Evolutionary conservation across 2,113 vertebrate genomes (phyloP).

Genomic region (Megaleporinus macrocephalus): DNA sequence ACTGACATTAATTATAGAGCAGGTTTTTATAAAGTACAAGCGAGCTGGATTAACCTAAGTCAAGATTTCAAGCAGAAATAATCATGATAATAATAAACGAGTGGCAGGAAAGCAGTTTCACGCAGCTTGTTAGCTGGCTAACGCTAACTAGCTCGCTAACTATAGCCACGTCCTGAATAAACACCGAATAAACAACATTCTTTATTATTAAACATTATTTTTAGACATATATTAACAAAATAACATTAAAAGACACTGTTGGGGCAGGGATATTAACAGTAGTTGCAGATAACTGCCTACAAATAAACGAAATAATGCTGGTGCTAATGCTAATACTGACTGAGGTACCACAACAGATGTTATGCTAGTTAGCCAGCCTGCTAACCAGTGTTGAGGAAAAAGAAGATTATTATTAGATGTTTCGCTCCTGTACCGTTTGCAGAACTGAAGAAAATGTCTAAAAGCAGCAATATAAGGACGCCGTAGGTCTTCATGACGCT

Average conservation of each 20-base stretch:
- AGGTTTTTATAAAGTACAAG: too few relatives aligned
- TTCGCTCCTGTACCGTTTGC: slow-evolving; percentile 72
- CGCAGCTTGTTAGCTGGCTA: too few relatives aligned
- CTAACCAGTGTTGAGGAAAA: neutral
- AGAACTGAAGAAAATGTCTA: slow-evolving; percentile 65
- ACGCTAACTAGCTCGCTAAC: neutral
- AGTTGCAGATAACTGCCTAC: neutral
- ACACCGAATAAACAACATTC: neutral
- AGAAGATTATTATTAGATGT: neutral
- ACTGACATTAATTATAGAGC: too few relatives aligned
- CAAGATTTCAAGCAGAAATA: too few relatives aligned
- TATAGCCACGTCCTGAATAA: neutral
- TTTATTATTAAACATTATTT: neutral
- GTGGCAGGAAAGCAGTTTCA: too few relatives aligned
- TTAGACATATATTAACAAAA: neutral
- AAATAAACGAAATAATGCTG: neutral
- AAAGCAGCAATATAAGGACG: slow-evolving; percentile 63
- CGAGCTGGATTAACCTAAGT: too few relatives aligned
- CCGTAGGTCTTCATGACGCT: slow-evolving; percentile 66
- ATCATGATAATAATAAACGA: too few relatives aligned
- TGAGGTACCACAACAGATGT: neutral
- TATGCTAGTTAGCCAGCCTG: slow-evolving; percentile 38
- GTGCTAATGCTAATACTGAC: neutral
- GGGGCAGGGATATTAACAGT: neutral
- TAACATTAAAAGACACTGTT: neutral